Conservation (phyloP, 2,797 vertebrate species). For the Eupleurogrammus muticus region DNA sequence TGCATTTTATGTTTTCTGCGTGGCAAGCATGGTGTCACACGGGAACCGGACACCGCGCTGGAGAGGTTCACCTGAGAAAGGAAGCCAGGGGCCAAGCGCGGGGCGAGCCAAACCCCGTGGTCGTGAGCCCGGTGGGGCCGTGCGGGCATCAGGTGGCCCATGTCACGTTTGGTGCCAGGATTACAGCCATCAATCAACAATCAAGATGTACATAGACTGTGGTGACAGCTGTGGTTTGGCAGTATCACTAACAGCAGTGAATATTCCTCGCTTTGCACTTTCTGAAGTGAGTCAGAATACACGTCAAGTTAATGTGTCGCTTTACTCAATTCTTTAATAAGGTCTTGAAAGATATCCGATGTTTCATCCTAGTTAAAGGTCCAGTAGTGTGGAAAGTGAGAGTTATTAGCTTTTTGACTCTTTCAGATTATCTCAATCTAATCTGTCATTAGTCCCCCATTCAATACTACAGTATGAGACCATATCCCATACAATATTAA, state of each 20-base stretch:
- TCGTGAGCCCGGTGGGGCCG: conserved; percentile 1
- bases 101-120: neutral
- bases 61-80: neutral
- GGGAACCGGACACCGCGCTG: conserved; percentile 8
- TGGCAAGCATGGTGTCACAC: conserved; percentile 3
- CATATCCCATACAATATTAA: too few relatives aligned
- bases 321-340: neutral
- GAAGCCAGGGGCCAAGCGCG: conserved; percentile 38
- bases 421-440: too few relatives aligned
- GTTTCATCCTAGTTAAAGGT: neutral
- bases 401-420: too few relatives aligned
- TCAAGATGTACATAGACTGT: neutral
- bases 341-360: neutral
- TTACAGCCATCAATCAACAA: conserved; percentile 44
- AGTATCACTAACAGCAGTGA: conserved; percentile 1
- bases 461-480: too few relatives aligned
- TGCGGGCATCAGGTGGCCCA: conserved; percentile 29
- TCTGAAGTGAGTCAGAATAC: neutral
- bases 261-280: neutral
- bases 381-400: too few relatives aligned
- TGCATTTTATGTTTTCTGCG: neutral
- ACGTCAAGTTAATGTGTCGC: neutral
- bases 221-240: neutral
- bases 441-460: too few relatives aligned
- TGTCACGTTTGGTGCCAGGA: conserved; percentile 45